phyloP scores from a whole-genome alignment of 1,140 invertebrate species.

The Monomorium pharaonis region DNA sequence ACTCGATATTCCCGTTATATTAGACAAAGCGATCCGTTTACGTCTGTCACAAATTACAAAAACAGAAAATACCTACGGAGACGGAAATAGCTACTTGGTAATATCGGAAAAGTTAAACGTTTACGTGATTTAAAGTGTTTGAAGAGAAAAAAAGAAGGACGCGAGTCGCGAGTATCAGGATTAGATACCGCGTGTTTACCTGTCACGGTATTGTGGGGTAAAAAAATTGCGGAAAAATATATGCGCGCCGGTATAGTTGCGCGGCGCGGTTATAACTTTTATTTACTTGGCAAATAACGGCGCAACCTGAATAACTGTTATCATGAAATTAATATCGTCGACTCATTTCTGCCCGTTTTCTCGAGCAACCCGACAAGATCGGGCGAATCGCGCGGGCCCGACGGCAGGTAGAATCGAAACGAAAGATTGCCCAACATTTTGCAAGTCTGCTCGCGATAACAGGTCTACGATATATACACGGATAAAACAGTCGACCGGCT shows the following conservation, averaged over 20 bases:
- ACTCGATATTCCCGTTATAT: not conserved
- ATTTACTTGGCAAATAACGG: slow-evolving; percentile 19
- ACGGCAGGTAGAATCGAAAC: not conserved
- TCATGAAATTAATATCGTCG: slow-evolving; percentile 17
- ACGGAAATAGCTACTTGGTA: not conserved
- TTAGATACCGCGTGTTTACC: not conserved
- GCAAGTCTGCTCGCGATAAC: not conserved
- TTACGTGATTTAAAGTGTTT: not conserved
- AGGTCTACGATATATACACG: not conserved
- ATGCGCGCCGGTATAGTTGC: not conserved
- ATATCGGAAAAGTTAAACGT: not conserved
- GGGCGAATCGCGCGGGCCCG: not conserved
- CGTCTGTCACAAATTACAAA: not conserved
- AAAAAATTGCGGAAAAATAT: not conserved
- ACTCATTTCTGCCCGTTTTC: not conserved
- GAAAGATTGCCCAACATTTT: not conserved
- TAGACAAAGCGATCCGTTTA: not conserved
- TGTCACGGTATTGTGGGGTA: not conserved
- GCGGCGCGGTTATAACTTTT: not conserved
- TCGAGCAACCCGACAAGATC: not conserved
- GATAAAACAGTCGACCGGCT: not conserved
- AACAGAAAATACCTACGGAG: not conserved
- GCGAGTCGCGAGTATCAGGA: not conserved
- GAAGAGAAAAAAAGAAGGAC: not conserved
- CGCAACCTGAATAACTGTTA: slow-evolving; percentile 7